These are phyloP conservation scores for Ictalurus furcatus DNA, from an alignment of 2,113 vertebrate species.

Conservation along the genomic window DNA sequence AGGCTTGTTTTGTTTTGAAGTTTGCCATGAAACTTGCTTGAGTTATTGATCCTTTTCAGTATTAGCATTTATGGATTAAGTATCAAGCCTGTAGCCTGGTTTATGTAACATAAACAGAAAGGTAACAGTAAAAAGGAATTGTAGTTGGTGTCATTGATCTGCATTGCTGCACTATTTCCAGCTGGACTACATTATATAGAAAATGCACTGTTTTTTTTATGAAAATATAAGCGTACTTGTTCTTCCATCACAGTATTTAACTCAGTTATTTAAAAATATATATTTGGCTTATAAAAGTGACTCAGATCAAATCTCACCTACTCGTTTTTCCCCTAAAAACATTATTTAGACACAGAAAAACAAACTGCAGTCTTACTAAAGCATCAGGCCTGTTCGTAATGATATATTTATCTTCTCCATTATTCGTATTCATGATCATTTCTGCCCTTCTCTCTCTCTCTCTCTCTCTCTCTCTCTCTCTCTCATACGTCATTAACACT, in stretches of 20 bases:
- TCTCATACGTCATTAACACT: not conserved
- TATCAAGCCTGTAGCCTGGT: not conserved
- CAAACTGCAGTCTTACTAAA: not conserved
- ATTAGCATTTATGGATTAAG: constrained; percentile 26
- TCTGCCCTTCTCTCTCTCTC: too few relatives aligned
- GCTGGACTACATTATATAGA: not conserved
- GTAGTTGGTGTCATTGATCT: not conserved
- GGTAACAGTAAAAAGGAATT: constrained; percentile 10
- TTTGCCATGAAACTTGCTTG: constrained; percentile 34
- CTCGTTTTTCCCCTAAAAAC: not conserved
- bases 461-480: too few relatives aligned
- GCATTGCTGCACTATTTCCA: constrained; percentile 1
- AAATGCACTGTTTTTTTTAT: not conserved
- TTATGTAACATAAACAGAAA: constrained; percentile 20
- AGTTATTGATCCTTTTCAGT: constrained; percentile 26
- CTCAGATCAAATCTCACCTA: not conserved
- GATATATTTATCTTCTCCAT: not conserved
- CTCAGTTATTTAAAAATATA: not conserved
- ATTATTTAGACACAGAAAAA: not conserved
- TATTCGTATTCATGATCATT: not conserved
- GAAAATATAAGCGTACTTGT: not conserved
- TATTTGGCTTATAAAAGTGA: not conserved
- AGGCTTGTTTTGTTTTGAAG: constrained; percentile 11
- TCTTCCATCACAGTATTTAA: not conserved
- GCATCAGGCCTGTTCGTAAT: not conserved